Conservation (phyloP, 2,888 invertebrate species). For the Parascotia fuliginaria region DNA sequence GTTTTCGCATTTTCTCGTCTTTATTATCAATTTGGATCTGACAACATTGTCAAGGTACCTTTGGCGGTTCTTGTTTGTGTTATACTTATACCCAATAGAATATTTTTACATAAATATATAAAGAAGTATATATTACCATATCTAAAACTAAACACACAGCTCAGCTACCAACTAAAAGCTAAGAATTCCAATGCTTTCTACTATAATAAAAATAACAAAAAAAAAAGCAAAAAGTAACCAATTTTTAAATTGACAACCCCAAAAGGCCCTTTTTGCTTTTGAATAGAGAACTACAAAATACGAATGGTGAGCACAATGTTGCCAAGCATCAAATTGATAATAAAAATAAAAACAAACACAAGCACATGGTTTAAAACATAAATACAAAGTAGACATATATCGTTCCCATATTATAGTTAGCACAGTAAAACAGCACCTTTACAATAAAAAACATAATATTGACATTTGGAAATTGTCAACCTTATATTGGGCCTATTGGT, state of each 20-base stretch:
- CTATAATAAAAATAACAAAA: constrained; percentile 52
- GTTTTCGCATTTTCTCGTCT: constrained; percentile 46
- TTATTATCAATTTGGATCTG: constrained; percentile 83
- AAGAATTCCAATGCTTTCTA: constrained; percentile 71
- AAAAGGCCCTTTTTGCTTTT: constrained; percentile 73
- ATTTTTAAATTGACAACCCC: constrained; percentile 44
- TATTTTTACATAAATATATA: constrained; percentile 58
- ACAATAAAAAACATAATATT: too few species aligned
- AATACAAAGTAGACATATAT: constrained; percentile 31
- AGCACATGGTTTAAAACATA: constrained; percentile 71
- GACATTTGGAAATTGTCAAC: too few species aligned
- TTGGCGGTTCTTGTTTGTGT: constrained; percentile 38
- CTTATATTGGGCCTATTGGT: too few species aligned
- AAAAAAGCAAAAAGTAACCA: constrained; percentile 73
- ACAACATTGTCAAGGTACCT: constrained; percentile 79
- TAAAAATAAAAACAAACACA: constrained; percentile 81
- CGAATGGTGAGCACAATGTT: constrained; percentile 82
- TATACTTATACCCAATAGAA: constrained; percentile 51
- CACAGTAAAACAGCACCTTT: not conserved
- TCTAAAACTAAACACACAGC: constrained; percentile 66
- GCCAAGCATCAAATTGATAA: constrained; percentile 86
- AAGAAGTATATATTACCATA: constrained; percentile 51
- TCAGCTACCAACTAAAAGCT: constrained; percentile 76
- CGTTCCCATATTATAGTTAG: constrained; percentile 44
- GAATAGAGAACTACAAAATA: constrained; percentile 56